Evolutionary conservation across 2,888 invertebrate species (phyloP), one percentile per base, ranked within the genome.

Genomic region (Bombylius major): DNA sequence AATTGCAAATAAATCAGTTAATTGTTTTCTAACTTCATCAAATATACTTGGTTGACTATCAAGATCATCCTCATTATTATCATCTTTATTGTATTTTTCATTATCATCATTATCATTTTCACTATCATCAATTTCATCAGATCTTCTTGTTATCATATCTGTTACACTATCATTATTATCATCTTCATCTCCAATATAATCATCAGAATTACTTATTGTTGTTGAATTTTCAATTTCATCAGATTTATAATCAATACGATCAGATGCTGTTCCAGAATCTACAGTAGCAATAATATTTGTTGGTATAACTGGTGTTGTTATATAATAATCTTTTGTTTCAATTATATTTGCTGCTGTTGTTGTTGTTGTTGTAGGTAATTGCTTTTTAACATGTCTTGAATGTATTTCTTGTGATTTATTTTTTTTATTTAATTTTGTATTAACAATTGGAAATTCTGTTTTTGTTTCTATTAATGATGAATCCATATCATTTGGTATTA

Each of bases 41-140:
- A 74, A 73, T 31, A 72, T 65, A 62, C 74, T 73, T 4, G 72
- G 68, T 52, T 72, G 70, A 6, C 69, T 66, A 42, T 71, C 72
- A 45, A 72, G 61, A 58, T 71, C 71, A 58, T 71, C 73, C 13
- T 66, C 64, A 54, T 68, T 66, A 8, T 64, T 65, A 60, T 65
- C 64, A 50, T 67, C 23, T 23, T 36, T 42, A 23, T 23, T 23
- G 3, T 23, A 3, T 50, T 47, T 49, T 23, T 55, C 54, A 47
- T 52, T 46, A 45, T 36, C 33, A 11, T 55, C 50, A 23, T 56
- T 47, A 14, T 58, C 33, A 60, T 45, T 51, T 13, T 45, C 33
- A 13, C 33, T 50, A 50, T 50, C 39, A n/a, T 53, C 51, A 12
- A 14, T 47, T 48, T 47, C n/a, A 51, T 57, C 56, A 13, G 50